Percentiles rank a stretch among this genome's conserved stretches.
Conservation (phyloP, 2,113 vertebrate genomes). For the Eubucco bourcierii region DNA sequence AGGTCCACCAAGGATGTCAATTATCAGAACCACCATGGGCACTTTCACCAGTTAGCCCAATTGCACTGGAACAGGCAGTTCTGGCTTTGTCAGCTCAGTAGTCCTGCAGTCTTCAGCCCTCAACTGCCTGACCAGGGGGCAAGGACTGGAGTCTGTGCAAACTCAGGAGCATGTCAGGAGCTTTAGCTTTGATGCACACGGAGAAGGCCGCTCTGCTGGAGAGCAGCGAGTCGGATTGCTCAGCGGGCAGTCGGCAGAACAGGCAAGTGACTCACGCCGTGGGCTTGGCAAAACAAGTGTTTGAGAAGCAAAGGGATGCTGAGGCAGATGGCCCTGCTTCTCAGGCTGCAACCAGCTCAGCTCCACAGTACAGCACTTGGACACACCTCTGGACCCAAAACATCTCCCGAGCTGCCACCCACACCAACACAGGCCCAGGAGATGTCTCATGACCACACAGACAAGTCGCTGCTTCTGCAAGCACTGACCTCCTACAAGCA, state of each 20-base stretch:
- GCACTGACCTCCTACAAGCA: neutral
- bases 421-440: neutral
- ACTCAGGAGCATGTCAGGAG: neutral
- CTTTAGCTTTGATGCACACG: neutral
- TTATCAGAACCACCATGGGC: accelerated
- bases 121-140: neutral
- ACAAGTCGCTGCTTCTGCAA: accelerated
- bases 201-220: neutral
- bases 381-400: too few relatives aligned
- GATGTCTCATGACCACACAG: neutral
- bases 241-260: neutral
- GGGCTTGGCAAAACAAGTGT: neutral
- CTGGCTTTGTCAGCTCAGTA: neutral
- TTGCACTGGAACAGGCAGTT: neutral
- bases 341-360: neutral
- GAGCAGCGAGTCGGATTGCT: neutral
- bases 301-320: neutral
- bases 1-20: neutral
- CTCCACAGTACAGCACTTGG: neutral
- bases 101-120: neutral
- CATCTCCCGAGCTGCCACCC: neutral
- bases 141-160: neutral
- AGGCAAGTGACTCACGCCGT: neutral
- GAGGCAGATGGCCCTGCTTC: neutral
- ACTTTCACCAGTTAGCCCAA: neutral